Evolutionary conservation across 2,797 vertebrate species (phyloP).

Genomic region (Hoplostethus atlanticus): DNA sequence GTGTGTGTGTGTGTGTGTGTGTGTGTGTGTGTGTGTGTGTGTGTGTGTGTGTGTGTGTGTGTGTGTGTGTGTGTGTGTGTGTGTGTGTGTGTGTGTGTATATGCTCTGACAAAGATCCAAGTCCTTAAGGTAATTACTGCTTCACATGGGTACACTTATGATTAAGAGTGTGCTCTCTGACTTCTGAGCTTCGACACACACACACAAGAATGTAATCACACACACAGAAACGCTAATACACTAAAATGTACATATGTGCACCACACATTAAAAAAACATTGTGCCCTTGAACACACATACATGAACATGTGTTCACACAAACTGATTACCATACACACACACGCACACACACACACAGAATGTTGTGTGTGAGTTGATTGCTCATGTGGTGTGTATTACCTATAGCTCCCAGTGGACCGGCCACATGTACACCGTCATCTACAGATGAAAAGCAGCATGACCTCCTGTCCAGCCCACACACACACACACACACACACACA

Average conservation of each 20-base stretch:
- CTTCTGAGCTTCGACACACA: constrained; percentile 26
- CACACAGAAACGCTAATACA: constrained; percentile 20
- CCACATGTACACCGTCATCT: constrained; percentile 56
- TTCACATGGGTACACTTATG: constrained; percentile 47
- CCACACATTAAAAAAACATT: constrained; percentile 16
- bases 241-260: not conserved
- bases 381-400: constrained; percentile 72
- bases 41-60: not conserved
- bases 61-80: constrained; percentile 14
- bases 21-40: not conserved
- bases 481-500: constrained; percentile 3
- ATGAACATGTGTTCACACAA: constrained; percentile 39
- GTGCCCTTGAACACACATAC: not conserved
- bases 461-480: constrained; percentile 32
- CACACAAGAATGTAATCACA: not conserved
- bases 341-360: constrained; percentile 29
- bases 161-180: constrained; percentile 44
- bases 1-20: not conserved
- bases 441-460: constrained; percentile 36
- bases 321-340: constrained; percentile 27
- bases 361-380: constrained; percentile 43
- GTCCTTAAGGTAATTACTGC: constrained; percentile 58
- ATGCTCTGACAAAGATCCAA: constrained; percentile 49
- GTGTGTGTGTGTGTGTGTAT: not conserved
- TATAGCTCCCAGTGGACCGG: constrained; percentile 53